These are phyloP conservation scores for Naja naja DNA, from an alignment of 2,113 vertebrate species.

Conservation along the genomic window DNA sequence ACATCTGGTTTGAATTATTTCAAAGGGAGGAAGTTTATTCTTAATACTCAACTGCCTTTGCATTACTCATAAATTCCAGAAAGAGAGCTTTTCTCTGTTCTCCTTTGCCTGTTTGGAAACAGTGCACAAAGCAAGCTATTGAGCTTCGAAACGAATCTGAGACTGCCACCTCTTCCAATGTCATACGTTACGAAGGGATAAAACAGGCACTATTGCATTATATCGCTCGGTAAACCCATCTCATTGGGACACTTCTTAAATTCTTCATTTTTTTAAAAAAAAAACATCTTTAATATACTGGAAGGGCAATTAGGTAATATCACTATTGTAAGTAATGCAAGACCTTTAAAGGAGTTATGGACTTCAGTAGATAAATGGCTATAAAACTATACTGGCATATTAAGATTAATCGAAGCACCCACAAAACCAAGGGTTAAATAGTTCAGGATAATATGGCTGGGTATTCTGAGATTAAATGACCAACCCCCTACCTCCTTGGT, in stretches of 20 bases:
- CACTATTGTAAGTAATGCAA: neutral
- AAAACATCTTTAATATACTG: neutral
- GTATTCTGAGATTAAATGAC: neutral
- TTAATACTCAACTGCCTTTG: neutral
- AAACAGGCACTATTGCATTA: neutral
- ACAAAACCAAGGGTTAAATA: neutral
- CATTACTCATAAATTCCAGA: constrained; percentile 10
- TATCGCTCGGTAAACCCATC: neutral
- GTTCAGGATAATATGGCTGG: neutral
- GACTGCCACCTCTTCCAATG: neutral
- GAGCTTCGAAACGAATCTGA: neutral
- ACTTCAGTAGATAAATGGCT: neutral
- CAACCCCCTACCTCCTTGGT: neutral
- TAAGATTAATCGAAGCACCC: neutral
- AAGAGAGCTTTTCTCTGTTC: neutral
- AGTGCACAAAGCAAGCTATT: no score
- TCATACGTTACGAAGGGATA: no score
- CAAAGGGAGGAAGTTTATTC: neutral
- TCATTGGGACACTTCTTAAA: neutral
- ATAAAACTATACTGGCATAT: neutral
- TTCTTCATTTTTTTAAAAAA: neutral
- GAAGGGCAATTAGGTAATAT: neutral
- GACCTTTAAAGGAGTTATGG: neutral
- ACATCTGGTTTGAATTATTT: constrained; percentile 7
- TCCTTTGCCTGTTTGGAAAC: neutral